A percentile compares a stretch with the other conserved stretches of the same genome.
Evolutionary conservation across 2,888 invertebrate species (phyloP).

Genomic region (Epinotia brunnichana): DNA sequence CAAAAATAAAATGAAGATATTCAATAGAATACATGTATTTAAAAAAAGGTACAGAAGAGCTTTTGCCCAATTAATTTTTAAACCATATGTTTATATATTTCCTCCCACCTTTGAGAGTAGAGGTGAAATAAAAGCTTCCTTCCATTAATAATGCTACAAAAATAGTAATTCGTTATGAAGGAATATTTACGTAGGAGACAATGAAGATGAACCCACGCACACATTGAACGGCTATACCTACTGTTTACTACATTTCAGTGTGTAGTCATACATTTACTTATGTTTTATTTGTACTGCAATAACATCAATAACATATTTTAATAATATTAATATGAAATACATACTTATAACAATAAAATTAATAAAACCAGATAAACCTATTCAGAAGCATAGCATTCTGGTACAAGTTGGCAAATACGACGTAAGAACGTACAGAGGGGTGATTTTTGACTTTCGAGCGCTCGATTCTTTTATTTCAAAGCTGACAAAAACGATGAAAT

Average conservation of each 20-base stretch:
- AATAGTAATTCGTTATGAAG: slow-evolving; percentile 27
- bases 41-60: no score
- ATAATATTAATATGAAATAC: no score
- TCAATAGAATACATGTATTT: neutral
- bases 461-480: no score
- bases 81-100: neutral
- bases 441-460: no score
- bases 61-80: neutral
- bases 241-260: slow-evolving; percentile 31
- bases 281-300: slow-evolving; percentile 15
- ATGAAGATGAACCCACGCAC: slow-evolving; percentile 51
- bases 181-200: slow-evolving; percentile 52
- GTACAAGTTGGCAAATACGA: neutral
- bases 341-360: no score
- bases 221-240: neutral
- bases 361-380: no score
- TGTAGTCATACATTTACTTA: neutral
- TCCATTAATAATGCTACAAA: neutral
- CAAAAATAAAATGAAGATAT: neutral
- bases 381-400: no score
- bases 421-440: neutral
- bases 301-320: slow-evolving; percentile 13
- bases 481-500: no score
- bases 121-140: neutral
- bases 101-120: neutral